phyloP scores from a whole-genome alignment of 2,888 invertebrate genomes.

The Stramonita haemastoma region DNA sequence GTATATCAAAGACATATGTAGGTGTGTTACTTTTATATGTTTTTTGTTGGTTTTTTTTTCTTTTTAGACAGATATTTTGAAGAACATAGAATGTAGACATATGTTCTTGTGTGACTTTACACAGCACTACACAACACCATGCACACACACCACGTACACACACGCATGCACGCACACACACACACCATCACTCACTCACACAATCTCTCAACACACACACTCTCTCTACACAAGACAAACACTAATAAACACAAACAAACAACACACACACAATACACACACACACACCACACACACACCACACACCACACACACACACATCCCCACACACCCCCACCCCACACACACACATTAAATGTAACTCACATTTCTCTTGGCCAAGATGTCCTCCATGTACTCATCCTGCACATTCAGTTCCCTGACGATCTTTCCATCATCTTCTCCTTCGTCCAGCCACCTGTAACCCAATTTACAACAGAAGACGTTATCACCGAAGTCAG shows the following conservation, averaged over 20 bases:
- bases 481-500: background rate
- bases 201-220: too few relatives aligned
- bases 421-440: slow-evolving; percentile 76
- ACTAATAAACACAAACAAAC: background rate
- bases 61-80: too few relatives aligned
- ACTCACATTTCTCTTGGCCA: slow-evolving; percentile 72
- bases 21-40: too few relatives aligned
- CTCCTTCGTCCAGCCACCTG: slow-evolving; percentile 76
- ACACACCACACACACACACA: background rate
- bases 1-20: too few relatives aligned
- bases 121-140: too few relatives aligned
- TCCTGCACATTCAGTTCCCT: slow-evolving; percentile 73
- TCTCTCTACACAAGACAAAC: background rate
- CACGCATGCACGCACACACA: too few relatives aligned
- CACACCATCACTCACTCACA: too few relatives aligned
- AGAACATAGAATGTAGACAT: too few relatives aligned
- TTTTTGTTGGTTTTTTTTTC: too few relatives aligned
- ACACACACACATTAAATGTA: background rate
- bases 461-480: background rate
- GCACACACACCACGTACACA: too few relatives aligned
- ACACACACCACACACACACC: background rate
- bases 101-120: too few relatives aligned
- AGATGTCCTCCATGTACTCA: slow-evolving; percentile 70
- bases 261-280: background rate
- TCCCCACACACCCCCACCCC: too few relatives aligned